Conservation (phyloP, 2,113 vertebrate genomes). For the Thamnaconus septentrionalis region DNA sequence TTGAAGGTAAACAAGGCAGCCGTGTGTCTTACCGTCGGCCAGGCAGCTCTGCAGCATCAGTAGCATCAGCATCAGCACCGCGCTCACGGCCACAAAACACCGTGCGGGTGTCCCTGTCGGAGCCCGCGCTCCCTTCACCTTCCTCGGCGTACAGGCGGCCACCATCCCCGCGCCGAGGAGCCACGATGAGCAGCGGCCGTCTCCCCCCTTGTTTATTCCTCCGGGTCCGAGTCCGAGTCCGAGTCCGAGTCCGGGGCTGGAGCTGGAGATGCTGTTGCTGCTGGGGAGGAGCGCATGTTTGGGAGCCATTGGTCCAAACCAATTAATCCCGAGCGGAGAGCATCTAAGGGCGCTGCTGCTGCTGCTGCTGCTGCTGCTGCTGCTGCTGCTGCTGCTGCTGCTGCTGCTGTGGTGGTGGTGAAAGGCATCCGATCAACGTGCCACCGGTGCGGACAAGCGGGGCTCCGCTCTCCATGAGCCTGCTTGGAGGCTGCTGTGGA, state of each 20-base stretch:
- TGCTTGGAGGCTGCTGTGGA: conserved; percentile 22
- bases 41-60: conserved; percentile 69
- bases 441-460: conserved; percentile 52
- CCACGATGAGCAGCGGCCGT: conserved; percentile 43
- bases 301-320: conserved; percentile 74
- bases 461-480: conserved; percentile 65
- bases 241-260: conserved; percentile 32
- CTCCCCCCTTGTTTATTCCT: conserved; percentile 7
- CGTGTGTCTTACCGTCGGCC: conserved; percentile 69
- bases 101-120: conserved; percentile 55
- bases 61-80: conserved; percentile 71
- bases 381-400: conserved; percentile 19
- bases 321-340: conserved; percentile 59
- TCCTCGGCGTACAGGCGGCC: conserved; percentile 34
- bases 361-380: neutral
- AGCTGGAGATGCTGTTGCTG: conserved; percentile 15
- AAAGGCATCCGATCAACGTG: conserved; percentile 74
- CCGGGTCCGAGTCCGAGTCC: conserved; percentile 17
- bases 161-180: conserved; percentile 28
- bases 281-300: conserved; percentile 64
- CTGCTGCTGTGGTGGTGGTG: conserved; percentile 12
- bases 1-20: conserved; percentile 21
- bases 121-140: conserved; percentile 43
- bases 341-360: conserved; percentile 60
- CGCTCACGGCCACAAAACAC: conserved; percentile 56